Conservation (phyloP, 1,140 invertebrate species). For the Elysia chlorotica region DNA sequence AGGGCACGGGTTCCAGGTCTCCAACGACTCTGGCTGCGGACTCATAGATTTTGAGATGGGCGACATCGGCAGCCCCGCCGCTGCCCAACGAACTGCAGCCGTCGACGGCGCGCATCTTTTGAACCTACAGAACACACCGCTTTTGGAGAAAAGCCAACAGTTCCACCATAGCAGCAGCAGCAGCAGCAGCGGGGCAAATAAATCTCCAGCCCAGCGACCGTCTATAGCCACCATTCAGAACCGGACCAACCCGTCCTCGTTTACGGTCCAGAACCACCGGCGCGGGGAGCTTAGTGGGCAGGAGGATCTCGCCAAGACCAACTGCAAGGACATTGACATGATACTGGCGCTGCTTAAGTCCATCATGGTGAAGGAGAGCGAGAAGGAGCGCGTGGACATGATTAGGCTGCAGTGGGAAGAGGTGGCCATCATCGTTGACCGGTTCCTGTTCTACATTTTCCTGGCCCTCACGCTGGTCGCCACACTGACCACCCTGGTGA, state of each 20-base stretch:
- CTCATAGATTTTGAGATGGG: slow-evolving; percentile 43
- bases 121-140: neutral
- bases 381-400: slow-evolving; percentile 12
- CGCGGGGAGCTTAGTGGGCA: no score
- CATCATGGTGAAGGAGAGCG: slow-evolving; percentile 35
- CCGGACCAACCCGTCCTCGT: no score
- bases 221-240: neutral
- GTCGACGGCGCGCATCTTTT: no score
- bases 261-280: neutral
- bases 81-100: no score
- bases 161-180: no score
- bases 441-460: slow-evolving; percentile 95
- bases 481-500: slow-evolving; percentile 95
- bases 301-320: no score
- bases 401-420: slow-evolving; percentile 84
- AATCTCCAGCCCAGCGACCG: neutral
- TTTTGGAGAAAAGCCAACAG: no score
- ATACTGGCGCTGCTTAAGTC: slow-evolving; percentile 34
- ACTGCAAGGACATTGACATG: slow-evolving; percentile 26
- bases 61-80: slow-evolving; percentile 6
- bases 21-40: slow-evolving; percentile 44
- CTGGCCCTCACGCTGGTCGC: slow-evolving; percentile 90
- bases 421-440: slow-evolving; percentile 98
- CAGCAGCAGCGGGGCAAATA: neutral
- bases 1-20: slow-evolving; percentile 25